Evolutionary conservation across 2,888 invertebrate genomes (phyloP), one percentile per base, ranked within the genome.

Genomic region (Bombyx huttoni): DNA sequence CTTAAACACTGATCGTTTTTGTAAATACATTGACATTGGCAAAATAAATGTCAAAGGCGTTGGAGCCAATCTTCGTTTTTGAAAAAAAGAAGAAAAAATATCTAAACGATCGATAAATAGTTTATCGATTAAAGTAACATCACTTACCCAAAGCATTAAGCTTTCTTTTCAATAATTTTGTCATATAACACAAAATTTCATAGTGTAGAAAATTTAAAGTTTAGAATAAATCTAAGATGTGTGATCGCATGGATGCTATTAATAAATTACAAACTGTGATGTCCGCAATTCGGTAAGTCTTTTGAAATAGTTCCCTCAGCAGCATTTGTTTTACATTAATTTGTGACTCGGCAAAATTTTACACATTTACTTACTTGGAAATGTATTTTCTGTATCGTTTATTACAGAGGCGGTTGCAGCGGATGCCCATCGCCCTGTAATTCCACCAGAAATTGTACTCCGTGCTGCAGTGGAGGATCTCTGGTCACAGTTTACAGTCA

Each of bases 401-500:
- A 8, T 69, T 70, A 0, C 63, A 78, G 80, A 46, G 67, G 67
- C 12, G 70, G 74, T 9, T 63, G 75, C 52, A 64, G 67, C 6
- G 67, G 73, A 40, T 64, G 73, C n/a, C 54, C 58, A 46, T 48
- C 60, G 13, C 58, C 66, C 65, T 63, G 65, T 47, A 55, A 24
- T 5, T 24, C 40, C 8, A 12, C 40, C 58, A 3, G 67, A 72
- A 1, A 76, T 63, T 74, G 75, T 56, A 48, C 62, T 3, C 65
- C 73, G 53, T 70, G 73, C 62, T 66, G 69, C 51, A 65, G 67
- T 52, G 62, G 61, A 34, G 81, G 83, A 57, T 86, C 88, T 7
- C 76, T 85, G 69, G 78, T 88, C 79, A 88, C 87, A 72, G 85
- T 88, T 69, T 88, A 88, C 87, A 88, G 88, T 88, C 85, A 88